phyloP scores from a whole-genome alignment of 2,888 invertebrate species.

The Rotaria socialis region DNA sequence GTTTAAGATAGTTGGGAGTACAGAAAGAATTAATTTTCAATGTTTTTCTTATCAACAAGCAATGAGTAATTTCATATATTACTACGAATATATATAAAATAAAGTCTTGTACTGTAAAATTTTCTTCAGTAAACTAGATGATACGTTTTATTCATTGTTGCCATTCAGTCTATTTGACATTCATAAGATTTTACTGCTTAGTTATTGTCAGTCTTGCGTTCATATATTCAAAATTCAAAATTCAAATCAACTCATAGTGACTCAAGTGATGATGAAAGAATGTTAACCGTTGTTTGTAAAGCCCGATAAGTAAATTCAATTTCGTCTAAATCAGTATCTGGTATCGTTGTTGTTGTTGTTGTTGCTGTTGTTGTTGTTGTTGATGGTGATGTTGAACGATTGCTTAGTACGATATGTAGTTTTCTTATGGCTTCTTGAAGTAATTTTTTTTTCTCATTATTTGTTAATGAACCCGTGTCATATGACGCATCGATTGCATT shows the following conservation, averaged over 20 bases:
- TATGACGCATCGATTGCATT: neutral
- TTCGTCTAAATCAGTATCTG: neutral
- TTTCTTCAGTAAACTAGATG: too few relatives aligned
- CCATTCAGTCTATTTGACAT: neutral
- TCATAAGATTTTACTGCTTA: neutral
- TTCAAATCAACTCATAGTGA: neutral
- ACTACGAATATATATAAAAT: too few relatives aligned
- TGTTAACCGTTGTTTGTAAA: conserved; percentile 18
- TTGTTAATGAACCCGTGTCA: neutral
- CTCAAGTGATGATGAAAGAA: neutral
- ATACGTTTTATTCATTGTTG: neutral
- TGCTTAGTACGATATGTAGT: neutral
- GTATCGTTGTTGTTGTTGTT: neutral
- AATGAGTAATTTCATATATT: too few relatives aligned
- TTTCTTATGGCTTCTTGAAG: neutral
- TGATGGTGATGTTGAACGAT: neutral
- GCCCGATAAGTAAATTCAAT: conserved; percentile 29
- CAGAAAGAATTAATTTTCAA: too few relatives aligned
- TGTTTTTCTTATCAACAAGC: too few relatives aligned
- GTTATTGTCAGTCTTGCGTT: too few relatives aligned
- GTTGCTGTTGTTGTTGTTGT: neutral
- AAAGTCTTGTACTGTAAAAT: too few relatives aligned
- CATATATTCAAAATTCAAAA: too few relatives aligned
- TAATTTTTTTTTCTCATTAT: neutral
- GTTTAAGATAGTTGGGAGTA: too few relatives aligned